Conservation (phyloP, 2,113 vertebrate genomes). For the Peromyscus polionotus region DNA sequence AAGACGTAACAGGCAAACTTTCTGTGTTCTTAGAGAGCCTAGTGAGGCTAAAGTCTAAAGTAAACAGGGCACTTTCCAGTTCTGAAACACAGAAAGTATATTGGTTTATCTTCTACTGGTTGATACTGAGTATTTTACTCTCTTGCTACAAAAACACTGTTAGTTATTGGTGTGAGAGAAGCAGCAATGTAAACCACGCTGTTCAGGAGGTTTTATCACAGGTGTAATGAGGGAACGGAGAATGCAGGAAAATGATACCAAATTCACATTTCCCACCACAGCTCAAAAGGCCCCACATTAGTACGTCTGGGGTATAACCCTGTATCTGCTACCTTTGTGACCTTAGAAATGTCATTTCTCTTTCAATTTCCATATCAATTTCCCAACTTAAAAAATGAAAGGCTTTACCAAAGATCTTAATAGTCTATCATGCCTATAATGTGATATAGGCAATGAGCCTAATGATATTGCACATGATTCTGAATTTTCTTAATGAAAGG, state of each 20-base stretch:
- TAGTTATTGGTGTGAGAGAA: not conserved
- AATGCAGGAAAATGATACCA: not conserved
- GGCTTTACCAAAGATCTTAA: not conserved
- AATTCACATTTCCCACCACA: not conserved
- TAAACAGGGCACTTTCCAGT: not conserved
- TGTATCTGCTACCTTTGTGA: not conserved
- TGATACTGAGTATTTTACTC: not conserved
- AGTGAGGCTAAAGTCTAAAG: no score
- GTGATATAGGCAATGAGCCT: not conserved
- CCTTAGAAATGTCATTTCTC: not conserved
- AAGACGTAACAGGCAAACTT: not conserved
- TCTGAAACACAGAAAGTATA: not conserved
- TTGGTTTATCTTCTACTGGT: not conserved
- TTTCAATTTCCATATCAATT: not conserved
- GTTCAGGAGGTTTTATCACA: not conserved
- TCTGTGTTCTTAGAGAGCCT: not conserved
- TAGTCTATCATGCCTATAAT: not conserved
- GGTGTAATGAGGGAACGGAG: not conserved
- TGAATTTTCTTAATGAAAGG: not conserved
- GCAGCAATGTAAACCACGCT: not conserved
- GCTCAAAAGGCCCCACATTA: not conserved
- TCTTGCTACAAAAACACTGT: not conserved
- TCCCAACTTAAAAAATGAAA: constrained; percentile 15
- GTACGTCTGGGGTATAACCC: not conserved
- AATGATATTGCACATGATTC: not conserved